A percentile compares a stretch with the other conserved stretches of the same genome.
These are phyloP conservation scores for Petrocephalus schoutedeni DNA, from an alignment of 2,797 vertebrate genomes.

Conservation along the genomic window DNA sequence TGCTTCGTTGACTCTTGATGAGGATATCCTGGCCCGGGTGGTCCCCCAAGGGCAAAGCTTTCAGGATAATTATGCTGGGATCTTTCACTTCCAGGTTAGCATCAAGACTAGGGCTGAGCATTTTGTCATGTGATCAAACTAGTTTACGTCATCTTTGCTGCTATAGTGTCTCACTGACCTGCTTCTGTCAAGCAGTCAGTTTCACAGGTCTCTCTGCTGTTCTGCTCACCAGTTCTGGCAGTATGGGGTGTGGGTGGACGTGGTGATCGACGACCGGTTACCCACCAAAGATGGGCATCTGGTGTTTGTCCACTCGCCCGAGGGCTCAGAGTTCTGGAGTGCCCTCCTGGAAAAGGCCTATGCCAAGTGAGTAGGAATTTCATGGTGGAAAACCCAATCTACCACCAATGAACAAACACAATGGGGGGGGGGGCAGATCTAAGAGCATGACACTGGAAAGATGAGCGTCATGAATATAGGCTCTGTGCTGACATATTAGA, in stretches of 20 bases:
- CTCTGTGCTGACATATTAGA: neutral
- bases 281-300: slow-evolving; percentile 77
- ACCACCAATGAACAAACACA: neutral
- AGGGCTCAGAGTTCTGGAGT: slow-evolving; percentile 79
- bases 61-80: slow-evolving; percentile 59
- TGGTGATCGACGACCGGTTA: slow-evolving; percentile 83
- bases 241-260: slow-evolving; percentile 88
- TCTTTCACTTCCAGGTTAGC: slow-evolving; percentile 71
- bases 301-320: slow-evolving; percentile 82
- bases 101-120: neutral
- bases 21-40: slow-evolving; percentile 53
- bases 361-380: slow-evolving; percentile 65
- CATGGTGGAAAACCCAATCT: neutral
- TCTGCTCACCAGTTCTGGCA: slow-evolving; percentile 79
- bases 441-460: neutral
- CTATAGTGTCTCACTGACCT: neutral
- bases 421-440: neutral
- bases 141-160: neutral
- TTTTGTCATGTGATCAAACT: neutral
- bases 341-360: slow-evolving; percentile 82
- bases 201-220: neutral
- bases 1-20: slow-evolving; percentile 63
- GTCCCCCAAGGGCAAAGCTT: slow-evolving; percentile 62
- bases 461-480: neutral
- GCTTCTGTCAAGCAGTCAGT: neutral